A percentile compares a stretch with the other conserved stretches of the same genome.
phyloP scores from a whole-genome alignment of 2,113 vertebrate genomes.

The Ptilonorhynchus violaceus region DNA sequence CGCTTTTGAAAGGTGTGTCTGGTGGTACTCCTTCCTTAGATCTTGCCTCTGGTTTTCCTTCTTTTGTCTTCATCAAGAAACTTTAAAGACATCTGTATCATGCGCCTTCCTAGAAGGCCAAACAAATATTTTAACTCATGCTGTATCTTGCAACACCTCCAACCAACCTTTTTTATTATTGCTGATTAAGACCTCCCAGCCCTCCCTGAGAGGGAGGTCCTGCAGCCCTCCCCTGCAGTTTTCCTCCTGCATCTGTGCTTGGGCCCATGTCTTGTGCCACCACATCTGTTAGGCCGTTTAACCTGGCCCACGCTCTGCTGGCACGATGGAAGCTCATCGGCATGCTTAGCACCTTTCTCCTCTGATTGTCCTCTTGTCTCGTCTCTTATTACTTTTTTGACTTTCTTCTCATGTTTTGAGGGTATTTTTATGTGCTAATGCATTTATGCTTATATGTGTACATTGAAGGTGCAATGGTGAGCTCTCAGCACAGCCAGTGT shows the following conservation, averaged over 20 bases:
- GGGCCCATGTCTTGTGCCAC: background rate
- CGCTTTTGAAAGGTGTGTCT: background rate
- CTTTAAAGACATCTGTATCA: background rate
- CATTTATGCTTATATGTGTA: background rate
- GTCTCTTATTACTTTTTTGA: background rate
- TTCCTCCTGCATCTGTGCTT: background rate
- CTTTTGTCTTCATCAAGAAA: background rate
- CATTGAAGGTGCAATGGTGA: background rate
- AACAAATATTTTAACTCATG: background rate
- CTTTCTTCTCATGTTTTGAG: background rate
- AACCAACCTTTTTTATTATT: background rate
- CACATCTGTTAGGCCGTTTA: background rate
- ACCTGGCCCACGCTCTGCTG: background rate
- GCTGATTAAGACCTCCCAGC: background rate
- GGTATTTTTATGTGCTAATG: background rate
- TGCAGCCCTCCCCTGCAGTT: too few relatives aligned
- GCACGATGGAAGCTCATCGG: fast-evolving
- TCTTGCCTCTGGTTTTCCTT: background rate
- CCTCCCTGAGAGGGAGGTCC: too few relatives aligned
- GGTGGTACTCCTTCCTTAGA: background rate
- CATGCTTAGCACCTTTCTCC: background rate
- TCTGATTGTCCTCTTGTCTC: background rate
- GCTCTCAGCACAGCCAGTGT: fast-evolving
- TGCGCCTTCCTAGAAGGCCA: background rate
- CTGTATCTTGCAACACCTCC: background rate